Conservation (phyloP, 2,113 vertebrate genomes). For the Rhodinocichla rosea region DNA sequence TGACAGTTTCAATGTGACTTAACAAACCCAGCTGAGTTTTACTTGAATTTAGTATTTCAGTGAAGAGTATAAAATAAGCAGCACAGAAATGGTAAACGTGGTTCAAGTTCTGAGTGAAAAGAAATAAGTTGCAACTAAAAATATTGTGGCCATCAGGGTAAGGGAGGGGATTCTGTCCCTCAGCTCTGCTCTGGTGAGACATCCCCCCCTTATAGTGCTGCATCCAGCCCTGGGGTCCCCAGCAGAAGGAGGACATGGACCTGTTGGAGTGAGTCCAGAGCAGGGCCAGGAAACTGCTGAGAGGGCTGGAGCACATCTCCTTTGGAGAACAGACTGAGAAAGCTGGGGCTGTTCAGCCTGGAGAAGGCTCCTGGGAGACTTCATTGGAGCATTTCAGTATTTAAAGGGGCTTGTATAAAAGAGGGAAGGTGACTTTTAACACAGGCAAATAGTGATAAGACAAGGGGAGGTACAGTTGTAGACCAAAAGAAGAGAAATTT, state of each 20-base stretch:
- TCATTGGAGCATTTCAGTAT: background rate
- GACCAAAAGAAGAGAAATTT: background rate
- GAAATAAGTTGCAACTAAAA: background rate
- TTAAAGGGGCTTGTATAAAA: background rate
- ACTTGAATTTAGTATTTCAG: background rate
- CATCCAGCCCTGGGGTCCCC: background rate
- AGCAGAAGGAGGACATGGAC: background rate
- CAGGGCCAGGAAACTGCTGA: background rate
- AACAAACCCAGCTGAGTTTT: background rate
- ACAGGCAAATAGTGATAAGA: background rate
- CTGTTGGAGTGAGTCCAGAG: background rate
- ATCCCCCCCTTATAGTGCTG: background rate
- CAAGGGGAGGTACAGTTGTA: background rate
- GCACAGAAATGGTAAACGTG: background rate
- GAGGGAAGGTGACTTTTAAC: background rate
- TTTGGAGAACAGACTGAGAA: background rate
- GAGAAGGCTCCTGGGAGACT: background rate
- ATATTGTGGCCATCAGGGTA: accelerated
- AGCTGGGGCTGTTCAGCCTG: background rate
- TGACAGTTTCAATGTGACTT: background rate
- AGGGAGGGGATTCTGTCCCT: background rate
- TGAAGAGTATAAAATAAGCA: background rate
- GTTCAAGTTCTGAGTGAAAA: background rate
- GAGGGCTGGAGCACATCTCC: background rate
- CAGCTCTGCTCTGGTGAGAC: background rate